Base-by-base conservation (phyloP, 2,888 invertebrate species). In the Matsumyia berberina region DNA sequence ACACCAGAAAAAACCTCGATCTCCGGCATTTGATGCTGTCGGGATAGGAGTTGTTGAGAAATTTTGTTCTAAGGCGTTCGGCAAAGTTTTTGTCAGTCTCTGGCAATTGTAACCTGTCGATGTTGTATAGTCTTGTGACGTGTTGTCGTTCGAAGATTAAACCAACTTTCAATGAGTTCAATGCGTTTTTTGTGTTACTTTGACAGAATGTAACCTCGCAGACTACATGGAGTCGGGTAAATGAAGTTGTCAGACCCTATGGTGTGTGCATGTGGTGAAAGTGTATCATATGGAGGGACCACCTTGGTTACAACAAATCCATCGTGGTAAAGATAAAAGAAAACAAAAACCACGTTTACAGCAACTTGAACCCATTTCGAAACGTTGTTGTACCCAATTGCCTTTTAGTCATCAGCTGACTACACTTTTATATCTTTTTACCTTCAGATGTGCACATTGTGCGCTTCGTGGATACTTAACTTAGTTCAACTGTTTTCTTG, bases 381-480 rank as follows among this genome's bases (percentile, higher is more conserved):
- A 67, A 19, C 37, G 53, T 19, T 64, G 44, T 58, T 31, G 33
- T 46, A 39, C 51, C 37, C 37, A 58, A 70, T 46, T 49, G 51
- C 57, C 53, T 53, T 53, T 51, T 11, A 37, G 42, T 35, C 31
- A 49, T 76, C 76, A 76, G 76, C 76, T 76, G 76, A 58, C 64
- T 64, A 24, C 46, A 17, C n/a, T 64, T 55, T 19, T 51, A 53
- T 60, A 37, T 51, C 37, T 57, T 37, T 64, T 11, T 55, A 53
- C 73, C 62, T 53, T 73, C 62, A 33, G 44, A 66, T 57, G 64
- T 55, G 35, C 35, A 73, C 55, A 64, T 62, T 55, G 31, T 46
- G 31, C 46, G 55, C 33, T 24, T 12, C 17, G 66, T 39, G 57
- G 74, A 12, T 46, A 66, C 57, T 49, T 64, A 35, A 55, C 62